Evolutionary conservation across 2,113 vertebrate species (phyloP).

Genomic region (Muscicapa adusta): DNA sequence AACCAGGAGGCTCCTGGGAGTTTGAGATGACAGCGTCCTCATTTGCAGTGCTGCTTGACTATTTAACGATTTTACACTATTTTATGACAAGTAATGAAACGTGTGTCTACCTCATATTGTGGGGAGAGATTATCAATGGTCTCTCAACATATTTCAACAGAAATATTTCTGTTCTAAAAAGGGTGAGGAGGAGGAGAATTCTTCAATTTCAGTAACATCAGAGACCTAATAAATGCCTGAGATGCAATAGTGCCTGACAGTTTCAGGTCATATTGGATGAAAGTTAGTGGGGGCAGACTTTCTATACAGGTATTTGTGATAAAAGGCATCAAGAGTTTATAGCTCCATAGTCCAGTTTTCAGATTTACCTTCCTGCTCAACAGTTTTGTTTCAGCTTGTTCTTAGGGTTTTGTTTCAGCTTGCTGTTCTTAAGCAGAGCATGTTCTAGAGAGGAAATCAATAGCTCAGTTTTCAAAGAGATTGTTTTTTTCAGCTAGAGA

Average conservation of each 20-base stretch:
- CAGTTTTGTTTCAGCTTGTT: neutral
- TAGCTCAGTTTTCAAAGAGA: neutral
- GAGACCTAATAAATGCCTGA: neutral
- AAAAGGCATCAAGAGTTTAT: neutral
- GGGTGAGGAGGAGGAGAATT: neutral
- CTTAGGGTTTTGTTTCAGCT: neutral
- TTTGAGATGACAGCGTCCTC: neutral
- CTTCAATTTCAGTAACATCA: neutral
- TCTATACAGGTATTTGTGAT: neutral
- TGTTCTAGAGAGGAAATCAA: neutral
- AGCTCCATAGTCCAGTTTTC: neutral
- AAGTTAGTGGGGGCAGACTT: neutral
- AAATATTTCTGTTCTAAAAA: neutral
- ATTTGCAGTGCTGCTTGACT: neutral
- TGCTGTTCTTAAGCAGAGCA: neutral
- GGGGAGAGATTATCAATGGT: neutral
- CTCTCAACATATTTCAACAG: neutral
- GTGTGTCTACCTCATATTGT: neutral
- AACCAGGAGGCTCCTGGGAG: neutral
- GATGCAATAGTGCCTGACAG: neutral
- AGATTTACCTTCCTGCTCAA: neutral
- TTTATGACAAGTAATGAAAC: neutral
- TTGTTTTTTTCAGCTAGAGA: neutral
- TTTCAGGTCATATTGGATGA: neutral
- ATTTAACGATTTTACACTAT: neutral